Conservation (phyloP, 1,140 invertebrate genomes). For the Trichonephila clavipes region DNA sequence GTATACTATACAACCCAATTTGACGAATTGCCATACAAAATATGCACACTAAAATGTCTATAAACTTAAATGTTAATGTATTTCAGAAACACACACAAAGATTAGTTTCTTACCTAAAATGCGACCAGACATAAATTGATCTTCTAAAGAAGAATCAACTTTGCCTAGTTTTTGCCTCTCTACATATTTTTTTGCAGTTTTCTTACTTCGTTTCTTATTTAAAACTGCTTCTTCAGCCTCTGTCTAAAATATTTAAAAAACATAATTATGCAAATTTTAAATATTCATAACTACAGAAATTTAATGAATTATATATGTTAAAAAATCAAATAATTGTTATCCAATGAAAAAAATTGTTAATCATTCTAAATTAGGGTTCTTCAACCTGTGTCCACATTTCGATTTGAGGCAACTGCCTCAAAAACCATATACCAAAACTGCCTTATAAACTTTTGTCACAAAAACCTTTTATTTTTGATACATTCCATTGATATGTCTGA, state of each 20-base stretch:
- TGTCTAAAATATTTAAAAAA: conserved; percentile 84
- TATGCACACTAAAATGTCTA: too few species aligned
- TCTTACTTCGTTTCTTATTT: conserved; percentile 96
- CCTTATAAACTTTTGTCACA: too few species aligned
- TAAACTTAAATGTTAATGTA: neutral
- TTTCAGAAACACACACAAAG: neutral
- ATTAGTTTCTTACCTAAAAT: conserved; percentile 88
- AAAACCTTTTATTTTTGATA: too few species aligned
- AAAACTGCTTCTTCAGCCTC: conserved; percentile 96
- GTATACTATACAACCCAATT: too few species aligned
- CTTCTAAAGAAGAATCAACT: conserved; percentile 95
- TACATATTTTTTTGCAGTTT: conserved; percentile 95
- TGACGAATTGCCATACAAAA: too few species aligned
- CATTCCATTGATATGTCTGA: too few species aligned
- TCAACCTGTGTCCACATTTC: too few species aligned
- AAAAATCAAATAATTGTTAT: too few species aligned
- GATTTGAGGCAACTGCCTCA: too few species aligned
- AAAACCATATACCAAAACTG: too few species aligned
- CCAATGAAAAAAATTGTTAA: too few species aligned
- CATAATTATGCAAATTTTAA: neutral
- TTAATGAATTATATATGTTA: neutral
- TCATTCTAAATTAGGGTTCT: too few species aligned
- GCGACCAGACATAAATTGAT: conserved; percentile 97
- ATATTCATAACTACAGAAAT: neutral
- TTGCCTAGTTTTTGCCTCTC: conserved; percentile 94